Conservation (phyloP, 1,140 invertebrate genomes). For the Pseudobourletiella spinata region DNA sequence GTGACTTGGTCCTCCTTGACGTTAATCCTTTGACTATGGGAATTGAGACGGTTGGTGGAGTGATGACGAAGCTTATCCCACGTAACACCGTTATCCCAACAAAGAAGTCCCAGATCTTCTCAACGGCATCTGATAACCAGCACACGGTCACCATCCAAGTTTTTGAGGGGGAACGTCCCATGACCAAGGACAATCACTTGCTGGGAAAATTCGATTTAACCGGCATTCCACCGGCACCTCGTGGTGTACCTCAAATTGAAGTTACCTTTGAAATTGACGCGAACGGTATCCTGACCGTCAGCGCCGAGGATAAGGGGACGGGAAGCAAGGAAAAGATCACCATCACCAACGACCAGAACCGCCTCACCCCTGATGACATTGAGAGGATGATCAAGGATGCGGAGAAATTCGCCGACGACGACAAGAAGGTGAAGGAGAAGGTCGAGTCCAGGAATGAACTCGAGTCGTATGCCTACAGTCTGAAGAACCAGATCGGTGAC, state of each 20-base stretch:
- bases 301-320: conserved; percentile 96
- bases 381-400: conserved; percentile 98
- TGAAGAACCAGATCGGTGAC: conserved; percentile 95
- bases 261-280: conserved; percentile 99
- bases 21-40: conserved; percentile 98
- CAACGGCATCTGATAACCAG: conserved; percentile 97
- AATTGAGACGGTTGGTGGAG: conserved; percentile 98
- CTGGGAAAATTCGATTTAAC: conserved; percentile 97
- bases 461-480: conserved; percentile 94
- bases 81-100: conserved; percentile 76
- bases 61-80: conserved; percentile 98
- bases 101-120: conserved; percentile 99
- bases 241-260: conserved; percentile 98
- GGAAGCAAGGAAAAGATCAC: conserved; percentile 98
- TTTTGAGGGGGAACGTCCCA: conserved; percentile 94
- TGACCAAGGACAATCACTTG: conserved; percentile 99
- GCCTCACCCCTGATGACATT: conserved; percentile 93
- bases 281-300: conserved; percentile 87
- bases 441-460: conserved; percentile 92
- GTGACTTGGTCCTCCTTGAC: conserved; percentile 92
- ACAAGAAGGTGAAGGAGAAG: conserved; percentile 93
- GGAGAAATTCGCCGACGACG: conserved; percentile 97
- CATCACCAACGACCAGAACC: conserved; percentile 94
- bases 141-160: conserved; percentile 98
- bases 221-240: conserved; percentile 92